phyloP scores from a whole-genome alignment of 2,888 invertebrate genomes.

The Uropetala carovei region DNA sequence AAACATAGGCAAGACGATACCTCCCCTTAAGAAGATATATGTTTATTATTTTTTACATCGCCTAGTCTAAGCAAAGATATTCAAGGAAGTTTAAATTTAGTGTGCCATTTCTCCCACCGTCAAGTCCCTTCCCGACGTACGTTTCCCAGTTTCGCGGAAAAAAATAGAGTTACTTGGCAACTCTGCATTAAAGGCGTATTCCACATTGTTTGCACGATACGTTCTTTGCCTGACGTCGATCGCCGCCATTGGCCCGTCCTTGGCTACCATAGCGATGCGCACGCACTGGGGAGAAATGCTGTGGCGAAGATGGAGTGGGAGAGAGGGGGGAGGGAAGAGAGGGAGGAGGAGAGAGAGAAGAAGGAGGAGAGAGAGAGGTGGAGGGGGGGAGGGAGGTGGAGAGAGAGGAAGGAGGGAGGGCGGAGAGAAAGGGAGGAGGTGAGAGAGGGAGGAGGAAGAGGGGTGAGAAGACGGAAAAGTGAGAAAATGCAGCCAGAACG shows the following conservation, averaged over 20 bases:
- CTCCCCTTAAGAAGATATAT: neutral
- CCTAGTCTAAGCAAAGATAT: constrained; percentile 14
- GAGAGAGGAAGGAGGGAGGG: neutral
- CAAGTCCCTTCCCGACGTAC: neutral
- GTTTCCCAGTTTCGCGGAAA: constrained; percentile 23
- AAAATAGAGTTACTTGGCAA: neutral
- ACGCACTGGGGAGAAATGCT: neutral
- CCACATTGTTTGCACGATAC: neutral
- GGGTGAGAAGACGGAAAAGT: neutral
- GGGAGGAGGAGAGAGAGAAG: neutral
- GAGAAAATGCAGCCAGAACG: neutral
- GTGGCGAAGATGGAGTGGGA: neutral
- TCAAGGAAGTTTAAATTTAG: constrained; percentile 23
- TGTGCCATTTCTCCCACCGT: neutral
- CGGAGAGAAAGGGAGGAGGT: too few relatives aligned
- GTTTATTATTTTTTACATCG: neutral
- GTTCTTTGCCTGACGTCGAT: neutral
- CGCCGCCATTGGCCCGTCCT: neutral
- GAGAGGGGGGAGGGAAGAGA: neutral
- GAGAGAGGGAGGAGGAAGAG: neutral
- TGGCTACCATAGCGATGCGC: neutral
- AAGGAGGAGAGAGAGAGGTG: neutral
- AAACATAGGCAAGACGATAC: neutral
- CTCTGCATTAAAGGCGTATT: neutral
- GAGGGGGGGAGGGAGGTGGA: neutral